Evolutionary conservation across 2,888 invertebrate species (phyloP).

Genomic region (Aethes cnicana): DNA sequence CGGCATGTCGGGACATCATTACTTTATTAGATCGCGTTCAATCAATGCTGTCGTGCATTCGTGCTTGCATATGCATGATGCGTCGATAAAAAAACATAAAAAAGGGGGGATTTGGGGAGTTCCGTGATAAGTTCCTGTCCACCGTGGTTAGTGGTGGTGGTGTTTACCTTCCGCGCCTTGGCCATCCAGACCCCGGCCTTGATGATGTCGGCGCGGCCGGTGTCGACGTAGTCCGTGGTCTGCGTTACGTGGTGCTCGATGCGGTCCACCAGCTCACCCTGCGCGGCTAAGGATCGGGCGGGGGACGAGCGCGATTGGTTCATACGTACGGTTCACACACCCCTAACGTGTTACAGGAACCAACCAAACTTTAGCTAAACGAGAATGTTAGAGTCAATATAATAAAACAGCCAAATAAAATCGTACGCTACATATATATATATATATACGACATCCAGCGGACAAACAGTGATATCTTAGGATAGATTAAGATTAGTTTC

Average conservation of each 20-base stretch:
- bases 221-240: constrained; percentile 91
- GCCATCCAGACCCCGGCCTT: constrained; percentile 91
- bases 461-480: constrained; percentile 49
- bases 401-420: constrained; percentile 23
- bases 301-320: constrained; percentile 75
- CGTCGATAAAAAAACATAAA: constrained; percentile 5
- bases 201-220: constrained; percentile 89
- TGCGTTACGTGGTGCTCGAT: constrained; percentile 96
- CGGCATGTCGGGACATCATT: no score
- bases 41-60: constrained; percentile 23
- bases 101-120: neutral
- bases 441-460: constrained; percentile 40
- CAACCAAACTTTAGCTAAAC: constrained; percentile 57
- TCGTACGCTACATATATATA: constrained; percentile 37
- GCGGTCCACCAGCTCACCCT: constrained; percentile 97
- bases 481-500: constrained; percentile 23
- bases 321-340: constrained; percentile 68
- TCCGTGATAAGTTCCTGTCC: constrained; percentile 4
- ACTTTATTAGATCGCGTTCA: neutral
- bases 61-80: constrained; percentile 1
- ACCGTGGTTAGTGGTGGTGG: neutral
- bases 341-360: constrained; percentile 59
- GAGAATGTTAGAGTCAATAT: constrained; percentile 54
- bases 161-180: constrained; percentile 93
- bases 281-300: constrained; percentile 71